A percentile compares a stretch with the other conserved stretches of the same genome.
These are phyloP conservation scores for Thryonomys swinderianus DNA, from an alignment of 2,113 vertebrate species.

Conservation along the genomic window DNA sequence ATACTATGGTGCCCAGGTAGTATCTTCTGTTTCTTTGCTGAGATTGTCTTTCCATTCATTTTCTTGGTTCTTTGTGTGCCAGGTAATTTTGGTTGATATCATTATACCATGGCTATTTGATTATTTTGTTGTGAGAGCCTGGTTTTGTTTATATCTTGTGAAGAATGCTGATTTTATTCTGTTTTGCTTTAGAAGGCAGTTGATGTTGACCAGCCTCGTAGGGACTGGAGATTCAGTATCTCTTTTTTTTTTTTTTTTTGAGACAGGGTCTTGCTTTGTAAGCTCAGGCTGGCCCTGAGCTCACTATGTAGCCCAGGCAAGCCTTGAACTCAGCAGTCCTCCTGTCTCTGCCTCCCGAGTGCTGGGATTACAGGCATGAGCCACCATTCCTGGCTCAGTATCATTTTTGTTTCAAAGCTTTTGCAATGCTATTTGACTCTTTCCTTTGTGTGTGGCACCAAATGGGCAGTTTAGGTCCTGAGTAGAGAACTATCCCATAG, in stretches of 20 bases:
- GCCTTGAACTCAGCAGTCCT: no score
- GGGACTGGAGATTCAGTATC: neutral
- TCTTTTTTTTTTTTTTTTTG: neutral
- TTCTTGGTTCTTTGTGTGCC: neutral
- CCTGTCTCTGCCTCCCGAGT: no score
- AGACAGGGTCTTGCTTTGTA: no score
- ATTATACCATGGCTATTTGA: neutral
- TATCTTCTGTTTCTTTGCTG: neutral
- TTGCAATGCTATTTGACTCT: neutral
- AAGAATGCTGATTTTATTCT: constrained; percentile 17
- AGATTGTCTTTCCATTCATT: constrained; percentile 23
- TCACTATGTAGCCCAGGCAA: no score
- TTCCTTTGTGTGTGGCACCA: neutral
- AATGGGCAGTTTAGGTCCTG: neutral
- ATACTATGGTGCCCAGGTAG: neutral
- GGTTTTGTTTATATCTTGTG: constrained; percentile 32
- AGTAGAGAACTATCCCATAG: neutral
- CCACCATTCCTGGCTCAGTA: no score
- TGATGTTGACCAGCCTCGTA: neutral
- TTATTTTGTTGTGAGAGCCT: neutral
- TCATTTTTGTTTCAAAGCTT: neutral
- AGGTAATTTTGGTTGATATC: constrained; percentile 10
- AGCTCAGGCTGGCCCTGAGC: no score
- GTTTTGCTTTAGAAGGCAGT: neutral
- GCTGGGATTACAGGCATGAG: no score